Percentiles rank a stretch among this genome's conserved stretches.
Conservation (phyloP, 1,140 invertebrate genomes). For the Bombus ignitus region DNA sequence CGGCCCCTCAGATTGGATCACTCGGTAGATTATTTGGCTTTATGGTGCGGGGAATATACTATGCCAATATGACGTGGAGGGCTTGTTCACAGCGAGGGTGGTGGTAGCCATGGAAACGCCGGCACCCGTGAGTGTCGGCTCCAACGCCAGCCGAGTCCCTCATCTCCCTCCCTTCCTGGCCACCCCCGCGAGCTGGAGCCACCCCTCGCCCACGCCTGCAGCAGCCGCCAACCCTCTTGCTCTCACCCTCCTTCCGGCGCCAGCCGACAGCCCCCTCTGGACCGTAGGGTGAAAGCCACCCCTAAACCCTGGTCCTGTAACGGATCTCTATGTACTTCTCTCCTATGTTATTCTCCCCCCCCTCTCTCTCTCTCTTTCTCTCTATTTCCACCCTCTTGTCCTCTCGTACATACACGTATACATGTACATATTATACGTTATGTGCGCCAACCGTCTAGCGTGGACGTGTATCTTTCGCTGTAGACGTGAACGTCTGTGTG, state of each 20-base stretch:
- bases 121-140: constrained; percentile 84
- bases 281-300: constrained; percentile 76
- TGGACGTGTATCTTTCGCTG: background rate
- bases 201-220: constrained; percentile 55
- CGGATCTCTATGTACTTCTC: constrained; percentile 70
- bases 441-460: constrained; percentile 11
- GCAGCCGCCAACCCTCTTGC: constrained; percentile 38
- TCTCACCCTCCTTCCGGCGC: constrained; percentile 62
- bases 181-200: constrained; percentile 64
- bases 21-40: constrained; percentile 81
- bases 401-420: constrained; percentile 13
- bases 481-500: background rate
- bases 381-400: background rate
- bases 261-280: constrained; percentile 62
- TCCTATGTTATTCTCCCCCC: background rate
- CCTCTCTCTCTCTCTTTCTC: too few relatives aligned
- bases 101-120: constrained; percentile 83
- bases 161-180: constrained; percentile 76
- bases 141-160: constrained; percentile 82
- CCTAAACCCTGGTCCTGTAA: constrained; percentile 77
- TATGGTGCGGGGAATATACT: constrained; percentile 82
- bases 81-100: constrained; percentile 82
- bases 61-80: constrained; percentile 83
- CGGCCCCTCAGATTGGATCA: constrained; percentile 74
- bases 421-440: constrained; percentile 22